These are phyloP conservation scores for Chelmon rostratus DNA, from an alignment of 2,797 vertebrate species.

Conservation along the genomic window DNA sequence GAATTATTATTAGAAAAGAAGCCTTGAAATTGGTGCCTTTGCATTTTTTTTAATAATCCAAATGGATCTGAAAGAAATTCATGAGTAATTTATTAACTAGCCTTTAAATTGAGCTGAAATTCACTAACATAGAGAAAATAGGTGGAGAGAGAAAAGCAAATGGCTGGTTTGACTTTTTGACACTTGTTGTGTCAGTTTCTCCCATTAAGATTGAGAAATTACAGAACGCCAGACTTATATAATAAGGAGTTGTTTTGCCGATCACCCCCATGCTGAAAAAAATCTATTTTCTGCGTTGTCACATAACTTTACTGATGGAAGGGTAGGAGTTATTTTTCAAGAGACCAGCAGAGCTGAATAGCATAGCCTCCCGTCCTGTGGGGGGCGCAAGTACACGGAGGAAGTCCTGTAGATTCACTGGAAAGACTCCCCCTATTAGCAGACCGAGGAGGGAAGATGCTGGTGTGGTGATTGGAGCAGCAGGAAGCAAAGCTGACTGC, in stretches of 20 bases:
- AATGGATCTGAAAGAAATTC: not conserved
- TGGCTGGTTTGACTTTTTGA: not conserved
- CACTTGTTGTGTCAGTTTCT: not conserved
- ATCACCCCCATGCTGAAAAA: not conserved
- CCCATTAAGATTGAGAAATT: not conserved
- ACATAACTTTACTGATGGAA: not conserved
- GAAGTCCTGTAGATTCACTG: not conserved
- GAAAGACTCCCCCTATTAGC: not conserved
- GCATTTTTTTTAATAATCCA: not conserved
- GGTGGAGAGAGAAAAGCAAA: not conserved
- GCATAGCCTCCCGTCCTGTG: not conserved
- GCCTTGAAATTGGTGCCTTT: not conserved
- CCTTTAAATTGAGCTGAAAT: not conserved
- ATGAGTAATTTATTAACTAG: not conserved
- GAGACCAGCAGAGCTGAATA: not conserved
- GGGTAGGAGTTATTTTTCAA: not conserved
- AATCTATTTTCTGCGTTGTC: not conserved
- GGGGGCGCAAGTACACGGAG: not conserved
- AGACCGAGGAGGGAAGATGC: not conserved
- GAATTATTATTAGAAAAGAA: not conserved
- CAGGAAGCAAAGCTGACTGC: not conserved
- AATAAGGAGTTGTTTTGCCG: not conserved
- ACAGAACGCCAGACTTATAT: not conserved
- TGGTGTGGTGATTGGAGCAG: constrained; percentile 15
- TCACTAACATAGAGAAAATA: not conserved